A percentile compares a stretch with the other conserved stretches of the same genome.
Evolutionary conservation across 2,113 vertebrate species (phyloP).

Genomic region (Tyto alba): DNA sequence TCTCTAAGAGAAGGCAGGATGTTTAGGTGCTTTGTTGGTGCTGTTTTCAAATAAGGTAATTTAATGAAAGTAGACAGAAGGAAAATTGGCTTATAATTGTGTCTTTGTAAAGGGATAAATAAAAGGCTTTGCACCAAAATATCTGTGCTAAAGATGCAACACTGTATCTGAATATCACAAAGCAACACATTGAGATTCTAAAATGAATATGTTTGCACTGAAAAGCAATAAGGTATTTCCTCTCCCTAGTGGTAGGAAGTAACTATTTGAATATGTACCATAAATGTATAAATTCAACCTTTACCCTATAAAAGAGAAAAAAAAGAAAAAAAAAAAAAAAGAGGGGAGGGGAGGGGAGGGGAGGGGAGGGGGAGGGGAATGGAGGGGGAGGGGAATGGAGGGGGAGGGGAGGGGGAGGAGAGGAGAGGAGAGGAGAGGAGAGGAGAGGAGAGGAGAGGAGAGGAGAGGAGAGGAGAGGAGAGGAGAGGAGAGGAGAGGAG

Average conservation of each 20-base stretch:
- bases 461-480: too few relatives aligned
- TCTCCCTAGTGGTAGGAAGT: neutral
- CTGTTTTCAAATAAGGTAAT: conserved; percentile 20
- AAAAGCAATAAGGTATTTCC: neutral
- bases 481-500: too few relatives aligned
- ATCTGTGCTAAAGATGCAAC: neutral
- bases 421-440: too few relatives aligned
- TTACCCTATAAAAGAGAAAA: neutral
- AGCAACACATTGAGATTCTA: neutral
- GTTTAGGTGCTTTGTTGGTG: neutral
- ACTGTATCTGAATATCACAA: neutral
- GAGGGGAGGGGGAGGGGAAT: too few relatives aligned
- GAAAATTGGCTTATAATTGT: conserved; percentile 28
- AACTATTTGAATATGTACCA: neutral
- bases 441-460: too few relatives aligned
- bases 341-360: too few relatives aligned
- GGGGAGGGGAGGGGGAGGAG: too few relatives aligned
- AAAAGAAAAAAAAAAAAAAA: too few relatives aligned
- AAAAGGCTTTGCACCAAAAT: neutral
- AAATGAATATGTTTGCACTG: neutral
- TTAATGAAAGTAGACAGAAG: conserved; percentile 36
- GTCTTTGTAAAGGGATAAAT: conserved; percentile 9
- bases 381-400: too few relatives aligned
- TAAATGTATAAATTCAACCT: neutral
- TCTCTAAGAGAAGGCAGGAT: conserved; percentile 3